phyloP scores from a whole-genome alignment of 2,888 invertebrate species.

The Rhaphigaster nebulosa region DNA sequence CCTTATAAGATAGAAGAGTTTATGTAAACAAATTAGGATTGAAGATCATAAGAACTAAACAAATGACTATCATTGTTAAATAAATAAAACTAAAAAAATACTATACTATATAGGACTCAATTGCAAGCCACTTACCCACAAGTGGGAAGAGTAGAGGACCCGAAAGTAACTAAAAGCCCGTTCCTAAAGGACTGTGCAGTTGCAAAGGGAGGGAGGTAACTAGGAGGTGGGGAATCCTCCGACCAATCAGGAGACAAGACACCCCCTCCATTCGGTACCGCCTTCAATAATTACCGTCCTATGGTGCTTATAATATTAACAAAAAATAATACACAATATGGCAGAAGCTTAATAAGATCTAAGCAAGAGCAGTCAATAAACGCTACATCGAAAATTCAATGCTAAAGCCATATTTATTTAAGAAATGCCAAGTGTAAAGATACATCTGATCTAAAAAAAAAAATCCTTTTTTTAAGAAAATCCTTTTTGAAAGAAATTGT shows the following conservation, averaged over 20 bases:
- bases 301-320: background rate
- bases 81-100: background rate
- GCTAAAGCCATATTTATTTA: background rate
- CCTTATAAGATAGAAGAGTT: background rate
- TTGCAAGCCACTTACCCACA: background rate
- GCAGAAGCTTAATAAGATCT: background rate
- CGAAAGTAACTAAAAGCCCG: conserved; percentile 21
- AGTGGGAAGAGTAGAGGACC: background rate
- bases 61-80: background rate
- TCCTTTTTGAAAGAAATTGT: too few species aligned
- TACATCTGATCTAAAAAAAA: too few species aligned
- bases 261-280: conserved; percentile 13
- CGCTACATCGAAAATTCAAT: background rate
- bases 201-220: conserved; percentile 29
- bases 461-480: too few species aligned
- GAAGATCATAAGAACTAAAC: background rate
- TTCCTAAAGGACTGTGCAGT: background rate
- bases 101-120: background rate
- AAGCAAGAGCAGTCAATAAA: background rate
- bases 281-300: background rate
- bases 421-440: too few species aligned
- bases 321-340: conserved; percentile 11
- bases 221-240: background rate
- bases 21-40: too few species aligned
- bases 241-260: background rate